phyloP scores from a whole-genome alignment of 1,140 invertebrate species.

The Pseudomyrmex cubaensis region DNA sequence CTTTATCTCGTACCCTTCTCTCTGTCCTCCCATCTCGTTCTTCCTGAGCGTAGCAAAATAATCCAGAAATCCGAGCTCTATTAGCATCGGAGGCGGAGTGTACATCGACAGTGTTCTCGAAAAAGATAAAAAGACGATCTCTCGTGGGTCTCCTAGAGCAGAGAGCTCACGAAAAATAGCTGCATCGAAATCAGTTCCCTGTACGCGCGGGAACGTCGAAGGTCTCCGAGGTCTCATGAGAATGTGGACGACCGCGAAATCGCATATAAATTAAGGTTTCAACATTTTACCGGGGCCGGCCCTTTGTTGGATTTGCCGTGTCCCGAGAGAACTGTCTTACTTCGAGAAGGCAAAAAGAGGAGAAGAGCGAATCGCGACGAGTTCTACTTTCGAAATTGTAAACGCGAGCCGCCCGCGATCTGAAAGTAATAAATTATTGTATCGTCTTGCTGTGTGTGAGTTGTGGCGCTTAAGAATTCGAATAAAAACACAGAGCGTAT shows the following conservation, averaged over 20 bases:
- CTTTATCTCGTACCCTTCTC: constrained; percentile 62
- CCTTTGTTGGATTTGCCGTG: constrained; percentile 74
- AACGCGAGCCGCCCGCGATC: too few relatives aligned
- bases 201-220: constrained; percentile 58
- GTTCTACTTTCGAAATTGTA: constrained; percentile 39
- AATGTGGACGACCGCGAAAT: constrained; percentile 71
- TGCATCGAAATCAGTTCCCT: constrained; percentile 78
- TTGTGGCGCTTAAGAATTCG: neutral
- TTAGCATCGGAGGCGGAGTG: constrained; percentile 77
- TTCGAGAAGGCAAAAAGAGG: constrained; percentile 8
- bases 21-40: constrained; percentile 23
- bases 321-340: constrained; percentile 46
- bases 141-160: constrained; percentile 59
- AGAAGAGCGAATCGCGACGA: constrained; percentile 12
- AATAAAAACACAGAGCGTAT: constrained; percentile 14
- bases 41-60: constrained; percentile 68
- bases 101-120: constrained; percentile 41
- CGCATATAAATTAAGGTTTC: constrained; percentile 77
- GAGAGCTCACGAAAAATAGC: constrained; percentile 69
- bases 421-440: too few relatives aligned
- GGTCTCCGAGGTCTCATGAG: constrained; percentile 58
- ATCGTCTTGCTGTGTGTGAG: neutral
- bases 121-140: constrained; percentile 47
- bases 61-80: constrained; percentile 78
- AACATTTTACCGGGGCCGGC: constrained; percentile 63